Evolutionary conservation across 1,140 invertebrate genomes (phyloP).

Genomic region (Pachypsylla venusta): DNA sequence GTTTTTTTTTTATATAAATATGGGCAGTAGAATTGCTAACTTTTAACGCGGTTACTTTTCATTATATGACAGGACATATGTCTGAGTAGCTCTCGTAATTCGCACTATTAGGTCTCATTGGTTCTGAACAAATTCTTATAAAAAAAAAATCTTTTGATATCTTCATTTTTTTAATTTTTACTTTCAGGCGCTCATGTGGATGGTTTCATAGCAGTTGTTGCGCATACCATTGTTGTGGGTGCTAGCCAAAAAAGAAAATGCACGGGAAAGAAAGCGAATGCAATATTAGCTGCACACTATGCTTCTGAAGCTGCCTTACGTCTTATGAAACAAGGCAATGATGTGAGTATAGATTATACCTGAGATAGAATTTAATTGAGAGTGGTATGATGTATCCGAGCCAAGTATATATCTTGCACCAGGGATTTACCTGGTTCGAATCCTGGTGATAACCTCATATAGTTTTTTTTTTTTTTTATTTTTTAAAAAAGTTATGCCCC

Average conservation of each 20-base stretch:
- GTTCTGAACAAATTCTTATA: slow-evolving; percentile 6
- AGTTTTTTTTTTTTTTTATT: slow-evolving; percentile 15
- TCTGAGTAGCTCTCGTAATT: no score
- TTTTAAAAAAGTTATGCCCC: no score
- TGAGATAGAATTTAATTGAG: no score
- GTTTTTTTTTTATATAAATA: no score
- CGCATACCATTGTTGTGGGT: slow-evolving; percentile 87
- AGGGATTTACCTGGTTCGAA: no score
- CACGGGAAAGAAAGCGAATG: slow-evolving; percentile 84
- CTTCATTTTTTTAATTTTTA: slow-evolving; percentile 28
- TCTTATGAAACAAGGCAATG: slow-evolving; percentile 78
- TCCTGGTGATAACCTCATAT: no score
- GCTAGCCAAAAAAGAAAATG: slow-evolving; percentile 51
- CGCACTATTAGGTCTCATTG: slow-evolving; percentile 11
- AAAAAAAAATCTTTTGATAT: no score
- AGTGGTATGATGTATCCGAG: no score
- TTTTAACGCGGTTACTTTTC: not conserved
- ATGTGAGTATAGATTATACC: slow-evolving; percentile 47
- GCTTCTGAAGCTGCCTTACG: slow-evolving; percentile 88
- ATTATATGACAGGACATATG: no score
- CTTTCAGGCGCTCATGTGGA: slow-evolving; percentile 90
- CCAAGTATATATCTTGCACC: no score
- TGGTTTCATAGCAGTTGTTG: slow-evolving; percentile 96
- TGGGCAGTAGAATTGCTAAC: no score
- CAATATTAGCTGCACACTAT: slow-evolving; percentile 84